A percentile compares a stretch with the other conserved stretches of the same genome.
phyloP scores from a whole-genome alignment of 2,113 vertebrate species.

The Nicator chloris region DNA sequence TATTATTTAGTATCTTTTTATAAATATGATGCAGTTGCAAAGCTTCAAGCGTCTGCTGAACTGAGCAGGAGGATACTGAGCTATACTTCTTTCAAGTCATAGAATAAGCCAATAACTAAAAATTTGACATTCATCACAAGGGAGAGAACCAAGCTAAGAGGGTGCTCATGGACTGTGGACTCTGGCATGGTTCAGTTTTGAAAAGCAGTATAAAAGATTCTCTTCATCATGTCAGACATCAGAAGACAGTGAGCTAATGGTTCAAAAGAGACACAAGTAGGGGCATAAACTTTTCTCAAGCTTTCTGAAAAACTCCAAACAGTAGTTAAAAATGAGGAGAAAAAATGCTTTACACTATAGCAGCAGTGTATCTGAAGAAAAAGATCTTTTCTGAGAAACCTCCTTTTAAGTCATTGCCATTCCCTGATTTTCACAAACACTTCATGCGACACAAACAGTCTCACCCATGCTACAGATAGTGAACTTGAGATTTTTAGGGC shows the following conservation, averaged over 20 bases:
- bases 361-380: not conserved
- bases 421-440: not conserved
- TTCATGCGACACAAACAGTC: not conserved
- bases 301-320: not conserved
- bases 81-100: not conserved
- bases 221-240: not conserved
- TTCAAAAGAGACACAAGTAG: not conserved
- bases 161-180: not conserved
- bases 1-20: not conserved
- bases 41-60: not conserved
- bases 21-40: not conserved
- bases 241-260: not conserved
- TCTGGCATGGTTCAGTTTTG: not conserved
- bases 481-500: not conserved
- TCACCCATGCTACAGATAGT: not conserved
- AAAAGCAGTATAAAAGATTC: not conserved
- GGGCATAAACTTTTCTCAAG: not conserved
- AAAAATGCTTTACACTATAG: not conserved
- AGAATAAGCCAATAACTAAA: not conserved
- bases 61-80: not conserved
- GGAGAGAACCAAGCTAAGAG: not conserved
- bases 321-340: not conserved
- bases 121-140: not conserved
- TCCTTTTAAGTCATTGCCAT: not conserved
- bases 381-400: not conserved